Base-by-base conservation (phyloP, 2,888 invertebrate genomes). In the Tryphoninae sp. region DNA sequence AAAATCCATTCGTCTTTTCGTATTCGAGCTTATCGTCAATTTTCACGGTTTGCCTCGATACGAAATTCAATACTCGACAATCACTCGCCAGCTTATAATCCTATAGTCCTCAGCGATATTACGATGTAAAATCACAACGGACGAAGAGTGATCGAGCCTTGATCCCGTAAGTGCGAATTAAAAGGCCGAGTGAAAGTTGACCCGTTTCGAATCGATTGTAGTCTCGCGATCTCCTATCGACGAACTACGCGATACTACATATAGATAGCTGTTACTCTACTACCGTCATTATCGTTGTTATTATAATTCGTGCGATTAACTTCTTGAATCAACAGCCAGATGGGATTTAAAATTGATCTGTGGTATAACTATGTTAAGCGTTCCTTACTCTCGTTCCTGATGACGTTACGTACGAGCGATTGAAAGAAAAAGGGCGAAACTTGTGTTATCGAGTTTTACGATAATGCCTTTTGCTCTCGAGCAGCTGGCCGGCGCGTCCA, bases 161-260 rank as follows among this genome's bases (percentile, higher is more conserved):
- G 79, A 72, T 77, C 76, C 61, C 65, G 33, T 64, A 51, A 76
- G 64, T 69, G 82, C 72, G 69, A 82, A 82, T 82, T 82, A 82
- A 79, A 82, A 82, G 79, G 69, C 73, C 82, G 71, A 82, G 82
- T 82, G 82, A 82, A 82, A 82, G 82, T 79, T 77, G 79, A 79
- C 82, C 82, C 76, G 79, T 59, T 82, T 82, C 51, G 42, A 69
- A 79, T 69, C 82, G 76, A 79, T 79, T 82, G 79, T 82, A 55
- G 19, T 76, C 71, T 69, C 55, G 42, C 51, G 58, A 51, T 82
- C 40, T 73, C 51, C 51, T 23, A 62, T 65, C 45, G 55, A 55
- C 1, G 26, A 61, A 40, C 53, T 64, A 51, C 61, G 40, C 45
- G 13, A 49, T 55, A 23, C 22, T 26, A 53, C 62, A 51, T 45